Percentiles rank a stretch among this genome's conserved stretches.
These are phyloP conservation scores for Pseudonaja textilis DNA, from an alignment of 2,113 vertebrate genomes.

Conservation along the genomic window DNA sequence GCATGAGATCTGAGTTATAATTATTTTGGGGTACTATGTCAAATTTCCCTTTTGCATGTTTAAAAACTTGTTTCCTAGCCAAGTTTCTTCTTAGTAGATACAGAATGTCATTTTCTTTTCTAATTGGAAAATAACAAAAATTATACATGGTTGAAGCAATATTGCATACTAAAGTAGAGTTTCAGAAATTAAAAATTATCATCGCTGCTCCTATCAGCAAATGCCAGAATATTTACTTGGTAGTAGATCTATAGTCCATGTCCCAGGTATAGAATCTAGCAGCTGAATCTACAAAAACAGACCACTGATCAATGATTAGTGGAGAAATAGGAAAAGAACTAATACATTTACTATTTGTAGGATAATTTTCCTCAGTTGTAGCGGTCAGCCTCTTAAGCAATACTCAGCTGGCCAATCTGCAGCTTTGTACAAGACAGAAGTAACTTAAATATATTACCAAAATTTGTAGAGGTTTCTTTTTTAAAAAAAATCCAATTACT, in stretches of 20 bases:
- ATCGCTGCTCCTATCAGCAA: background rate
- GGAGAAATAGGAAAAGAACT: background rate
- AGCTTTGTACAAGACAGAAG: background rate
- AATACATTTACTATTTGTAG: background rate
- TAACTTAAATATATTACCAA: background rate
- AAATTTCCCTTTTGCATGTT: background rate
- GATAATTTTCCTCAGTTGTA: background rate
- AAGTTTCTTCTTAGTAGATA: background rate
- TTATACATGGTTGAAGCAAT: background rate
- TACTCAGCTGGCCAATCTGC: background rate
- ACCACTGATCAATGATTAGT: background rate
- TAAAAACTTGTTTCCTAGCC: background rate
- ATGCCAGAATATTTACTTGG: background rate
- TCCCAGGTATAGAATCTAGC: background rate
- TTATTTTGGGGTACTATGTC: background rate
- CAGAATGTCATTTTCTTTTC: background rate
- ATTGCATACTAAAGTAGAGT: background rate
- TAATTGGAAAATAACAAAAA: background rate
- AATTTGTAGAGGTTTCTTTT: background rate
- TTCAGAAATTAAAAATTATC: background rate
- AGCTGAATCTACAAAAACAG: background rate
- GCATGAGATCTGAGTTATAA: background rate
- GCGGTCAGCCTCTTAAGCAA: background rate
- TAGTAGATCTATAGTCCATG: background rate
- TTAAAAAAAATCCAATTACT: background rate